These are phyloP conservation scores for Sorex fumeus DNA, from an alignment of 2,113 vertebrate species.

Conservation along the genomic window DNA sequence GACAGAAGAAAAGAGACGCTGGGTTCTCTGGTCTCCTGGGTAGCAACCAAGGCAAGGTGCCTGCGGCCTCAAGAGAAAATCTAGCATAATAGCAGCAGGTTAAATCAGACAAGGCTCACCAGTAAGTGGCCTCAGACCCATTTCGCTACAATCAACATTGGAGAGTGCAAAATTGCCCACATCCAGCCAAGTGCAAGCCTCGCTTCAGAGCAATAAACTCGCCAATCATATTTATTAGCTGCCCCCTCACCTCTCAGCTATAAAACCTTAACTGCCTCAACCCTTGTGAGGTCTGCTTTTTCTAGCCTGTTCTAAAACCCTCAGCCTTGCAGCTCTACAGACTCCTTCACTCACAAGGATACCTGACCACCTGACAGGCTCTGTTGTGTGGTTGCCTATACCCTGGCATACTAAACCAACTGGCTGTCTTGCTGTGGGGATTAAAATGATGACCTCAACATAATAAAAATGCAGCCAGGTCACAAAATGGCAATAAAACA, in stretches of 20 bases:
- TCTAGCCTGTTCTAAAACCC: constrained; percentile 24
- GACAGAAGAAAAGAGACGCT: neutral
- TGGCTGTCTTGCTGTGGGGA: neutral
- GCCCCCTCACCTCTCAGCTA: neutral
- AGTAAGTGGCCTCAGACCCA: neutral
- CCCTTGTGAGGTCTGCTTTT: constrained; percentile 47
- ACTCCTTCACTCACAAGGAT: constrained; percentile 52
- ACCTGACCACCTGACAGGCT: constrained; percentile 17
- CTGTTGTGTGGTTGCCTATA: neutral
- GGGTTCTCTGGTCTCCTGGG: constrained; percentile 25
- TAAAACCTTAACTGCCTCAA: constrained; percentile 57
- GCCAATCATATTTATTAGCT: constrained; percentile 30
- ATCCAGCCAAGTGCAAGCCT: constrained; percentile 35
- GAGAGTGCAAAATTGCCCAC: neutral
- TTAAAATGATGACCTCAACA: constrained; percentile 63
- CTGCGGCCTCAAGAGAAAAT: constrained; percentile 17
- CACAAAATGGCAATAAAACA: constrained; percentile 66
- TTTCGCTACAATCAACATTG: constrained; percentile 17
- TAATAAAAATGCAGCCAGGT: constrained; percentile 70
- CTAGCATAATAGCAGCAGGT: neutral
- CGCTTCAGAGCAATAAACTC: constrained; percentile 12
- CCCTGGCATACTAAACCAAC: constrained; percentile 47
- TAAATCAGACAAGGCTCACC: neutral
- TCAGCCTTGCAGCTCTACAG: neutral
- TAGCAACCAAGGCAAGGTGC: constrained; percentile 37